A percentile compares a stretch with the other conserved stretches of the same genome.
phyloP scores from a whole-genome alignment of 2,888 invertebrate genomes.

The Rhogogaster chlorosoma region DNA sequence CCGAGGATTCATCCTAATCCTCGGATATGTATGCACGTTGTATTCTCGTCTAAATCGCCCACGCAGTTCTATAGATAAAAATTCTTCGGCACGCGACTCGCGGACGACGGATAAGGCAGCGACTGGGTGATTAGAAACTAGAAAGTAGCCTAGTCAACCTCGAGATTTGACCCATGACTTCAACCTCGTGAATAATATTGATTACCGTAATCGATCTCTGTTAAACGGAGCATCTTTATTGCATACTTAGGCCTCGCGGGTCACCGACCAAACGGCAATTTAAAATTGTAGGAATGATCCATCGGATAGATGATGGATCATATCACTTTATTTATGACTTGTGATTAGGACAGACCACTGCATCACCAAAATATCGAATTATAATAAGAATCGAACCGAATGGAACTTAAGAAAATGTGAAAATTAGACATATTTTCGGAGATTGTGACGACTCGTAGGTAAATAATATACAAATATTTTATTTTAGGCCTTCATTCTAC shows the following conservation, averaged over 20 bases:
- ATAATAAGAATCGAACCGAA: too few relatives aligned
- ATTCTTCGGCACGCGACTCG: conserved; percentile 9
- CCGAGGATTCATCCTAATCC: not conserved
- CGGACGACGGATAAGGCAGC: conserved; percentile 55
- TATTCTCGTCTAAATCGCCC: not conserved
- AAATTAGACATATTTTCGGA: too few relatives aligned
- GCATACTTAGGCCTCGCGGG: not conserved
- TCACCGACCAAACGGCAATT: not conserved
- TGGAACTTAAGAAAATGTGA: too few relatives aligned
- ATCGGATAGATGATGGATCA: not conserved
- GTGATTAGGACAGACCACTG: not conserved
- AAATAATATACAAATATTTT: too few relatives aligned
- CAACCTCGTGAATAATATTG: not conserved
- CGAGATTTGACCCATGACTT: conserved; percentile 2
- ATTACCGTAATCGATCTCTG: not conserved
- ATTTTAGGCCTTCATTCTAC: too few relatives aligned
- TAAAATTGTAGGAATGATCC: not conserved
- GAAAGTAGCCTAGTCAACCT: conserved; percentile 64
- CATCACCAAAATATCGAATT: not conserved
- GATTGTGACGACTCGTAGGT: too few relatives aligned
- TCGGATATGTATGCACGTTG: not conserved
- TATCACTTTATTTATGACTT: not conserved
- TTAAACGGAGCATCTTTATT: not conserved
- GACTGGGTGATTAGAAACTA: conserved; percentile 51
- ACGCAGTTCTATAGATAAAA: not conserved